phyloP scores from a whole-genome alignment of 2,888 invertebrate genomes.

The Tinea pellionella region DNA sequence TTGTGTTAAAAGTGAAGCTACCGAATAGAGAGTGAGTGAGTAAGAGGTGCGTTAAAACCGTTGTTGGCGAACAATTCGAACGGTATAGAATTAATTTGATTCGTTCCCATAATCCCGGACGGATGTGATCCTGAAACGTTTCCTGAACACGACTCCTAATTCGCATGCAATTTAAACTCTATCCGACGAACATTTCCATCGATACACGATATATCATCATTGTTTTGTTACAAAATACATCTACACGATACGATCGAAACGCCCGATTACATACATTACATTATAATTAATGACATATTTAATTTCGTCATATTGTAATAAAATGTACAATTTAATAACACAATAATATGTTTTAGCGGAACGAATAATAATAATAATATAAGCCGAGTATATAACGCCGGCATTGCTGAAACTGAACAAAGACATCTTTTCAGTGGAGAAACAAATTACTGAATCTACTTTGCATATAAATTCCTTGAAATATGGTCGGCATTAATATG shows the following conservation, averaged over 20 bases:
- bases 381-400: too few relatives aligned
- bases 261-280: too few relatives aligned
- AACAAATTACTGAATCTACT: slow-evolving; percentile 73
- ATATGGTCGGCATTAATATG: slow-evolving; percentile 82
- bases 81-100: not conserved
- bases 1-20: too few relatives aligned
- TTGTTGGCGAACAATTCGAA: not conserved
- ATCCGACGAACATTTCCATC: not conserved
- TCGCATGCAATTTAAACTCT: not conserved
- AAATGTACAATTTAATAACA: too few relatives aligned
- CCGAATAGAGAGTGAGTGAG: too few relatives aligned
- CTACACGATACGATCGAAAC: too few relatives aligned
- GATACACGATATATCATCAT: not conserved
- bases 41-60: not conserved
- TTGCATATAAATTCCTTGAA: slow-evolving; percentile 86
- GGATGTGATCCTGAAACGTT: not conserved
- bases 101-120: not conserved
- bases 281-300: too few relatives aligned
- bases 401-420: not conserved
- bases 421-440: slow-evolving; percentile 29
- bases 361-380: too few relatives aligned
- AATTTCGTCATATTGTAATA: too few relatives aligned
- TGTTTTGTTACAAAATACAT: not conserved
- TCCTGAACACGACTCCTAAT: not conserved
- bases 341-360: too few relatives aligned